Evolutionary conservation across 2,888 invertebrate species (phyloP), one percentile per base, ranked within the genome.

Genomic region (Phaonia tiefii): DNA sequence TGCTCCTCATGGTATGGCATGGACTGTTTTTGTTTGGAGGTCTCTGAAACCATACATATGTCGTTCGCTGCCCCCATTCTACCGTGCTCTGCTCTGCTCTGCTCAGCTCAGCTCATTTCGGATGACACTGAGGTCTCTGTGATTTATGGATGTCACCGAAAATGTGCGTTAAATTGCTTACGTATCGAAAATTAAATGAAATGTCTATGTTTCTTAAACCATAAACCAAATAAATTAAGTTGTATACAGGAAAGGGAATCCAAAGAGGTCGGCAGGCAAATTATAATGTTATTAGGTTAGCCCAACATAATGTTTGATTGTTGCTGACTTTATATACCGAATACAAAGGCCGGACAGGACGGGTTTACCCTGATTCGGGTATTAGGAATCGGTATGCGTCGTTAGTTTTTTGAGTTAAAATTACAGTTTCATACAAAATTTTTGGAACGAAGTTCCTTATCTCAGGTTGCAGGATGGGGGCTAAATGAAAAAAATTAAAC

Each of bases 91-190:
- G 11, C 11, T n/a, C n/a, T n/a, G n/a, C 3, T 3, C 31, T 31
- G 31, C 31, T 5, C 31, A n/a, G 31, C 31, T 51, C 3, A 31
- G 15, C 65, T n/a, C 66, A 22, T 46, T 69, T 71, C 56, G 71
- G n/a, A 15, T 81, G 77, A 67, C 74, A 77, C 77, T 77, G 75
- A 77, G 67, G 60, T 75, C 60, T 60, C 46, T n/a, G 75, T 75
- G 78, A 81, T 81, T 81, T 81, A 81, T 75, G 75, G 39, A 69
- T 78, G 78, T 81, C 78, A 75, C 67, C 63, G 75, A 72, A 81
- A 81, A 81, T 81, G 78, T 75, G 75, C 72, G 75, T 81, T 81
- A 78, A 75, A 81, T 81, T 81, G 81, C 78, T 72, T 72, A 72
- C 71, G 72, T 75, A 75, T 78, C 63, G 75, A 58, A 75, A 78